These are phyloP conservation scores for Copidosoma floridanum DNA, from an alignment of 1,140 invertebrate species.

Conservation along the genomic window DNA sequence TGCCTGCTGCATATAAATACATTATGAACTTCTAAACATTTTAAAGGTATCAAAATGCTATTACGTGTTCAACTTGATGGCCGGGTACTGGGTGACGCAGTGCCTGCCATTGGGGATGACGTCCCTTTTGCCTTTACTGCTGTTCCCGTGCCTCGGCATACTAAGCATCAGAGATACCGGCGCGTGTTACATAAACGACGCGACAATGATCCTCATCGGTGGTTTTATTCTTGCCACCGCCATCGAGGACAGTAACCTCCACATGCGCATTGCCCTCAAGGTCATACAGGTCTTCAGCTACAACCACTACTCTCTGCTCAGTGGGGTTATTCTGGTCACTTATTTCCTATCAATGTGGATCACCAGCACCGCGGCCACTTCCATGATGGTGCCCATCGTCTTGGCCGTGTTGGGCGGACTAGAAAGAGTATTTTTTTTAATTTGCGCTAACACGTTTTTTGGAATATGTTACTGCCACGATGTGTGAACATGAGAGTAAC, in stretches of 20 bases:
- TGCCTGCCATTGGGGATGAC: conserved; percentile 80
- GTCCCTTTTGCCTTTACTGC: conserved; percentile 76
- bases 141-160: conserved; percentile 77
- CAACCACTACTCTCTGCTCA: conserved; percentile 68
- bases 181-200: conserved; percentile 77
- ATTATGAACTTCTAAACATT: too few relatives aligned
- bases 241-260: conserved; percentile 80
- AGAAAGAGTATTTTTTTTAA: too few relatives aligned
- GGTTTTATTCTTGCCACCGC: conserved; percentile 81
- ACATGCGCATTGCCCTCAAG: conserved; percentile 78
- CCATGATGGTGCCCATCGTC: conserved; percentile 84
- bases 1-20: too few relatives aligned
- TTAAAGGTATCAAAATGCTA: too few relatives aligned
- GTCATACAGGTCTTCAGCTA: conserved; percentile 78
- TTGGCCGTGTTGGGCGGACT: conserved; percentile 72
- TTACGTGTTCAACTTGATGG: conserved; percentile 79
- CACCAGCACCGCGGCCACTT: conserved; percentile 78
- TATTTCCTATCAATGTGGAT: conserved; percentile 86
- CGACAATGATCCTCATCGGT: conserved; percentile 83
- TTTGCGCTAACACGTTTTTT: too few relatives aligned
- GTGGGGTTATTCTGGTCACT: conserved; percentile 74
- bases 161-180: conserved; percentile 64
- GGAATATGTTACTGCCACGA: too few relatives aligned
- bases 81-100: conserved; percentile 82
- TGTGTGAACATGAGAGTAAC: too few relatives aligned